Percentiles rank a stretch among this genome's conserved stretches.
phyloP scores from a whole-genome alignment of 2,888 invertebrate genomes.

The Phyto melanocephala region DNA sequence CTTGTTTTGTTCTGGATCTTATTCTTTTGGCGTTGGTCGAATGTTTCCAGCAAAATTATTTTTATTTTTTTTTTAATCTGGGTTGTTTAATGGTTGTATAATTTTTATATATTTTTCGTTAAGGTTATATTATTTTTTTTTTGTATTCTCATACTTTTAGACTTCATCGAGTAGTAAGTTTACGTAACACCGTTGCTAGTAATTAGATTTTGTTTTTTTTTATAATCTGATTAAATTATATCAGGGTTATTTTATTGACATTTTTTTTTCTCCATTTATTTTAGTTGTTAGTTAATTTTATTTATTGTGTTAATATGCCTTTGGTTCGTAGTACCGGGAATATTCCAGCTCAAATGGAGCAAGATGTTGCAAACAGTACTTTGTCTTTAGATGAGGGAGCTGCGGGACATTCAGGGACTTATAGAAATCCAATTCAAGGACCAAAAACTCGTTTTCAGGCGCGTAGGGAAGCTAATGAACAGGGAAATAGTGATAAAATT shows the following conservation, averaged over 20 bases:
- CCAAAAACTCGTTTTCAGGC: neutral
- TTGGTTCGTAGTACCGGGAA: neutral
- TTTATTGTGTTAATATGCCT: neutral
- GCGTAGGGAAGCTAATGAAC: neutral
- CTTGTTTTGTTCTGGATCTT: neutral
- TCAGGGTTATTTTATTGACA: too few species aligned
- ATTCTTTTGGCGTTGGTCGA: neutral
- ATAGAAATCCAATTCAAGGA: neutral
- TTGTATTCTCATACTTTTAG: neutral
- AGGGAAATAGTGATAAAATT: neutral
- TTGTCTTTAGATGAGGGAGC: neutral
- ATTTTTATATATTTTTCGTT: neutral
- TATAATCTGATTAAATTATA: too few species aligned
- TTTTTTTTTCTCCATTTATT: too few species aligned
- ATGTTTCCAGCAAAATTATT: neutral
- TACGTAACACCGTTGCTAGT: neutral
- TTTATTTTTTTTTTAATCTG: neutral
- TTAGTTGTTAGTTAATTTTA: too few species aligned
- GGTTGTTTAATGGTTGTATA: too few species aligned
- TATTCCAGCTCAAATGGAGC: neutral
- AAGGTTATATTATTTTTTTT: neutral
- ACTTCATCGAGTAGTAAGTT: conserved; percentile 20
- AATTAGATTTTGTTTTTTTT: too few species aligned
- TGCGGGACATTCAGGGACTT: neutral
- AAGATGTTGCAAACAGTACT: neutral